Evolutionary conservation across 2,797 vertebrate species (phyloP), one percentile per base, ranked within the genome.

Genomic region (Epinephelus coioides): DNA sequence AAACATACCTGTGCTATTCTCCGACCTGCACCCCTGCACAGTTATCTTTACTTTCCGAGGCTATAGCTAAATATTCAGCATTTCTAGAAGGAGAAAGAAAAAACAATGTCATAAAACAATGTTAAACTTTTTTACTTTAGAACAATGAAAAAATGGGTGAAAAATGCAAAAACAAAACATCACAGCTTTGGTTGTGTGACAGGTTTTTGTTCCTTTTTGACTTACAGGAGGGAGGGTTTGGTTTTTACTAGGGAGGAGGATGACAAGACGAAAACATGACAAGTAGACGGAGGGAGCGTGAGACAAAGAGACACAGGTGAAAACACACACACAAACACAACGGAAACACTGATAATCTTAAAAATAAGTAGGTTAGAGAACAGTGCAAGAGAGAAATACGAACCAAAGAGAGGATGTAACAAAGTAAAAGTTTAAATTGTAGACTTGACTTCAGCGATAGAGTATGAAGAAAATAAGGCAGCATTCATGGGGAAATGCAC

Each of bases 41-140:
- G 93, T 98, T 98, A 56, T 98, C 97, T 92, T 98, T 98, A 89
- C 96, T 97, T 84, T 98, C 97, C 0, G 97, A 96, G 0, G 97
- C 97, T 87, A 98, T 97, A 18, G 97, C 97, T 94, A 98, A 88
- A 90, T 98, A 98, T 80, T 98, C 97, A 40, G 97, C 97, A 84
- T 95, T 95, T 85, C 94, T 95, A 74, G 10, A 77, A 46, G 40
- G n/a, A 66, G 56, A 73, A 27, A 7, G 61, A 15, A 15, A 23
- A 67, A 74, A 53, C 3, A 47, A 62, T 0, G 44, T 59, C 46
- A 17, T n/a, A 0, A 56, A 27, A 30, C 0, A 25, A 27, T 2
- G 1, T 25, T 6, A 6, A 30, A 55, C 0, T 0, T 5, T 34
- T 43, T 23, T 1, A 50, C 3, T 19, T 19, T 0, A 68, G 34